Evolutionary conservation across 1,140 invertebrate species (phyloP), one percentile per base, ranked within the genome.

Genomic region (Zaprionus vittiger): DNA sequence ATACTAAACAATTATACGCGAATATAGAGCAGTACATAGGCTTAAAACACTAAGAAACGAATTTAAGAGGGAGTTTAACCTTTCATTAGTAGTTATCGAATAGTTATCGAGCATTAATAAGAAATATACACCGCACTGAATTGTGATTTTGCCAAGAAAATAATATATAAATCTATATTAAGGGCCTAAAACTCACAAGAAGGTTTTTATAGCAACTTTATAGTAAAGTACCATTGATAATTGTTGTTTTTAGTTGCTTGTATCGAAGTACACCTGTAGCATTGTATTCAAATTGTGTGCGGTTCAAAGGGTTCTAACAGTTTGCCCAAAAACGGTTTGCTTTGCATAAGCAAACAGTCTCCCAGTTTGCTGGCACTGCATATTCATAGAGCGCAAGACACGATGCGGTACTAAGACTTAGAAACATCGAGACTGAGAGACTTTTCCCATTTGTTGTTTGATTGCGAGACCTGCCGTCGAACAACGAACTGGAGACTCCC

Each of bases 401-500:
- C 41, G 41, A 44, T 17, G 17, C 41, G 41, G 9, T 44, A 14
- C 14, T 38, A 12, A 14, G 47, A 24, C 11, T 52, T 20, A 52
- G 47, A 52, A 24, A 56, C 41, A 47, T 47, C 2, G 61, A 59
- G 38, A 24, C 55, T 4, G 57, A 47, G 65, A 66, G 62, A 22
- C 67, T 79, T 72, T 17, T 56, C 24, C 14, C 6, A 9, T 47
- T 47, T 44, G 2, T 44, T 26, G 11, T 60, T 37, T 26, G 65
- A 66, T 79, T 80, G 78, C 78, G 38, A 70, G 62, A 69, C 54
- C 28, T 26, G 47, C 41, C 44, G 15, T 61, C 60, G 76, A 77
- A 75, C 83, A 86, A 83, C 83, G 80, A 82, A 59, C 83, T 79
- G 56, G 37, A 44, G 52, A 70, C 83, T 73, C 79, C 79, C 83